Conservation (phyloP, 1,140 invertebrate genomes). For the Bombus sibiricus region DNA sequence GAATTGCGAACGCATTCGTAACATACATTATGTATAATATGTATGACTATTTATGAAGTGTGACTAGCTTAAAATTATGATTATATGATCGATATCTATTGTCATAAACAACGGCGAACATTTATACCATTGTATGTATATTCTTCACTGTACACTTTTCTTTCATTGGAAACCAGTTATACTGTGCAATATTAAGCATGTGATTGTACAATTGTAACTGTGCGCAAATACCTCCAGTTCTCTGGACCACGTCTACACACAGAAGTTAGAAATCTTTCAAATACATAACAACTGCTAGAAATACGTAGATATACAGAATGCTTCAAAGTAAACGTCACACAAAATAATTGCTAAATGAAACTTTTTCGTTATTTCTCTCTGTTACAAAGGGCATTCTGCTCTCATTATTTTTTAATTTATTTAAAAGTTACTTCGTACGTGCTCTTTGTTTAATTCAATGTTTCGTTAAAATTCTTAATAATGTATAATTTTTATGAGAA, state of each 20-base stretch:
- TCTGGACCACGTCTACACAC: slow-evolving; percentile 46
- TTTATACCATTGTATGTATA: neutral
- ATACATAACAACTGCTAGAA: slow-evolving; percentile 51
- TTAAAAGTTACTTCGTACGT: neutral
- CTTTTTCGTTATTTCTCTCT: neutral
- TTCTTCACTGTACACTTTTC: neutral
- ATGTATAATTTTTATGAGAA: neutral
- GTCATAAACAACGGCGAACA: slow-evolving; percentile 34
- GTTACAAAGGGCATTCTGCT: slow-evolving; percentile 4
- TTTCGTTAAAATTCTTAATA: neutral
- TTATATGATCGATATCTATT: slow-evolving; percentile 45
- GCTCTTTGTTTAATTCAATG: neutral
- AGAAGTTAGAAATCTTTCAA: slow-evolving; percentile 51
- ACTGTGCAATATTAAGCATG: slow-evolving; percentile 25
- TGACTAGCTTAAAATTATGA: slow-evolving; percentile 66
- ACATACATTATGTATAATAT: neutral
- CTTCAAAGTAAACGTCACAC: neutral
- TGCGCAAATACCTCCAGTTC: slow-evolving; percentile 35
- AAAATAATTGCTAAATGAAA: neutral
- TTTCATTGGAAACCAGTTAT: neutral
- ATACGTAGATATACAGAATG: neutral
- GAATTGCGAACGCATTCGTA: neutral
- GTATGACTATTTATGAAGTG: slow-evolving; percentile 55
- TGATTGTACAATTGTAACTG: slow-evolving; percentile 46
- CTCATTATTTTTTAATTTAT: slow-evolving; percentile 5